Evolutionary conservation across 2,888 invertebrate species (phyloP).

Genomic region (Synanthedon myopaeformis): DNA sequence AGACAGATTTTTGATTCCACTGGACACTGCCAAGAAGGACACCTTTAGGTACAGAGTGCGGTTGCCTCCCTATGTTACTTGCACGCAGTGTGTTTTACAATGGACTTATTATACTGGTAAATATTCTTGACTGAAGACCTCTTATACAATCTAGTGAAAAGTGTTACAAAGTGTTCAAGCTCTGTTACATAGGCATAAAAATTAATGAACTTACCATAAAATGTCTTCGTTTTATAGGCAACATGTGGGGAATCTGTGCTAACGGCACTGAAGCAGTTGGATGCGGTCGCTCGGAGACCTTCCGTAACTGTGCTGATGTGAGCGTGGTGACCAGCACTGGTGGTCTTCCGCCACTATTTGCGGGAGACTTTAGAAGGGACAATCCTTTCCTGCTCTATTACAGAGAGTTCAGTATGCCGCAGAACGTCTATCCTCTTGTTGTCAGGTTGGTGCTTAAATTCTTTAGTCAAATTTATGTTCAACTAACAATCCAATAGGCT

Average conservation of each 20-base stretch:
- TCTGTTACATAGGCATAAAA: no score
- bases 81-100: conserved; percentile 90
- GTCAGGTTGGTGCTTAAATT: conserved; percentile 70
- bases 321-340: conserved; percentile 84
- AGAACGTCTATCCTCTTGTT: conserved; percentile 79
- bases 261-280: conserved; percentile 90
- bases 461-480: no score
- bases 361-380: conserved; percentile 66
- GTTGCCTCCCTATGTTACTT: conserved; percentile 85
- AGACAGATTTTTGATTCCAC: conserved; percentile 77
- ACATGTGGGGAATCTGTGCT: conserved; percentile 90
- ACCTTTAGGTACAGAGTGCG: conserved; percentile 77
- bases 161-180: no score
- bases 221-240: conserved; percentile 61
- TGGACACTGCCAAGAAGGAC: conserved; percentile 77
- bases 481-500: no score
- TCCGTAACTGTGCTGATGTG: conserved; percentile 91
- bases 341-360: conserved; percentile 79
- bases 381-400: conserved; percentile 85
- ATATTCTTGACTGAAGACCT: no score
- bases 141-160: no score
- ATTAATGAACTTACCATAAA: no score
- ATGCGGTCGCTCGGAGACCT: conserved; percentile 91
- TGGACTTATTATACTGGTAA: conserved; percentile 91
- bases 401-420: conserved; percentile 75